A percentile compares a stretch with the other conserved stretches of the same genome.
Evolutionary conservation across 2,797 vertebrate genomes (phyloP).

Genomic region (Ptychobarbus kaznakovi): DNA sequence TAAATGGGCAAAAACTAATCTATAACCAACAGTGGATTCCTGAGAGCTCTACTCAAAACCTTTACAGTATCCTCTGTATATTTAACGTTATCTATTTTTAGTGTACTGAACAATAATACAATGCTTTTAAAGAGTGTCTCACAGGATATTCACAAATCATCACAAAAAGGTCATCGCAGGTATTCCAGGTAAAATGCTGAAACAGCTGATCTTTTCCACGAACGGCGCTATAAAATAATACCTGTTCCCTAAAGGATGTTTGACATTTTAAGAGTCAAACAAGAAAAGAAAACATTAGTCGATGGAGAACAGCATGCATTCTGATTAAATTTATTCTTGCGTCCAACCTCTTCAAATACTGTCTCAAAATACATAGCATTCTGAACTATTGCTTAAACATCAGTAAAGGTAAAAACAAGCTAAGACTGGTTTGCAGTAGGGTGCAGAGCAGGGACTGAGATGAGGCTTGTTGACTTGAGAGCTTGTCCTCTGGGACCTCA

Average conservation of each 20-base stretch:
- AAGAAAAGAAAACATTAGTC: background rate
- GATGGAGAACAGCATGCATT: background rate
- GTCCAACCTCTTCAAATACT: background rate
- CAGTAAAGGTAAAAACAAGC: conserved; percentile 46
- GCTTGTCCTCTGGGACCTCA: conserved; percentile 60
- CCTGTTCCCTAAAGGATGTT: background rate
- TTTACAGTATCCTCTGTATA: background rate
- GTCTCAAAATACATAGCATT: conserved; percentile 2
- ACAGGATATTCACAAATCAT: background rate
- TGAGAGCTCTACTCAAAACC: conserved; percentile 44
- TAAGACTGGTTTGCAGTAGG: conserved; percentile 28
- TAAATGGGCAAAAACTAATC: conserved; percentile 42
- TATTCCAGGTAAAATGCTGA: conserved; percentile 10
- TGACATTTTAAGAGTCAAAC: background rate
- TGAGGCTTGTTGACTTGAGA: conserved; percentile 73
- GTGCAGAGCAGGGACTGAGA: conserved; percentile 46
- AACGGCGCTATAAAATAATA: background rate
- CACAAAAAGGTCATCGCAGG: background rate
- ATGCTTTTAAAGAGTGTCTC: background rate
- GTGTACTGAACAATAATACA: conserved; percentile 25
- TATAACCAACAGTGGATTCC: conserved; percentile 34
- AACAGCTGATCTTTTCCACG: background rate
- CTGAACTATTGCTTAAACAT: conserved; percentile 32
- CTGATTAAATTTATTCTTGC: background rate
- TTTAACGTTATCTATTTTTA: conserved; percentile 24